Evolutionary conservation across 2,888 invertebrate genomes (phyloP), one percentile per base, ranked within the genome.

Genomic region (Sminthurides aquaticus): DNA sequence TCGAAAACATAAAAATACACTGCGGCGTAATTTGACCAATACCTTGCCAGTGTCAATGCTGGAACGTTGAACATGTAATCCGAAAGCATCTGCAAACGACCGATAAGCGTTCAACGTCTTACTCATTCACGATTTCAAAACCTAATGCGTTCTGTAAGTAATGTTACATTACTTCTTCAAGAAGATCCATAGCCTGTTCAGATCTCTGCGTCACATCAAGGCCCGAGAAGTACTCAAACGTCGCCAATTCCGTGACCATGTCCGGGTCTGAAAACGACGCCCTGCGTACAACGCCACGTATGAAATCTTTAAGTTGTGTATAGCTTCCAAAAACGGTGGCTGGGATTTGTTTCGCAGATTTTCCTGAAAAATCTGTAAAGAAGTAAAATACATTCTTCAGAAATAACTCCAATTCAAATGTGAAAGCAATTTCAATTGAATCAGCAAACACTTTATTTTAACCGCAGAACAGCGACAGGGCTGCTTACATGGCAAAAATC

Each of bases 181-280:
- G 20, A 5, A 70, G 58, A 59, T 73, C 73, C 8, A 64, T 58
- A 0, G 70, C 73, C 63, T 73, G 73, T 20, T 70, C 71, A 15
- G 62, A 62, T 24, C 73, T 22, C 49, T 70, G 65, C 0, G 65
- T 69, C 0, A 69, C 62, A 64, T 71, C 70, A 1, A 73, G 56
- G 25, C 71, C 73, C n/a, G 69, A 65, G 61, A 73, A 71, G 58
- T 73, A 73, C 28, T 73, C 73, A 60, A 73, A 73, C 18, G 69
- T 20, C 2, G 66, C 62, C 28, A 73, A 48, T 24, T 69, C 67
- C 0, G 73, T 34, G 11, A 70, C 57, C 5, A 66, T 27, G 18
- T 73, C 71, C 0, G 67, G 43, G 25, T 69, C 65, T 25, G 56
- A 11, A n/a, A 57, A 60, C 20, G 58, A 56, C 25, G 59, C 65